Conservation (phyloP, 2,113 vertebrate genomes). For the Microcebus jonahi region DNA sequence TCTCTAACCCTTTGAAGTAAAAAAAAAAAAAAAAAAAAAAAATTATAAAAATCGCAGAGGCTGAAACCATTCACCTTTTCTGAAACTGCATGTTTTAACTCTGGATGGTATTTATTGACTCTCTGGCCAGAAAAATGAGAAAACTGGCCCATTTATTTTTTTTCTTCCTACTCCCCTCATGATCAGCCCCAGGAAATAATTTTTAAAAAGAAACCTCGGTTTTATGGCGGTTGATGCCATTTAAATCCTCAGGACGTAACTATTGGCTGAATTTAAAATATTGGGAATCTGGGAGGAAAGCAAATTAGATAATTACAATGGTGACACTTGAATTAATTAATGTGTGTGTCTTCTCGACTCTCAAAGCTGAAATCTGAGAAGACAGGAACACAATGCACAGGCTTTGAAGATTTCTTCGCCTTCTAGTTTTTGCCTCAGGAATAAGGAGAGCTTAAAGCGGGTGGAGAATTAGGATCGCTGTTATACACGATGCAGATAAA, state of each 20-base stretch:
- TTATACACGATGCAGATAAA: constrained; percentile 30
- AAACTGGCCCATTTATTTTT: background rate
- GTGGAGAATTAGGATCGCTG: constrained; percentile 75
- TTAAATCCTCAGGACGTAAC: constrained; percentile 35
- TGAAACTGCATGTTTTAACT: background rate
- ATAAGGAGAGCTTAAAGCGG: constrained; percentile 36
- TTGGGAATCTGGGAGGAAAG: constrained; percentile 48
- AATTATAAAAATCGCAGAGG: background rate
- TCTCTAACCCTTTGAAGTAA: background rate
- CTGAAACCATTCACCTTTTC: background rate
- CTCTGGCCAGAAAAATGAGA: constrained; percentile 19
- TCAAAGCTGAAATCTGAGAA: constrained; percentile 26
- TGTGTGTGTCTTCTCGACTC: constrained; percentile 43
- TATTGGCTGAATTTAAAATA: constrained; percentile 46
- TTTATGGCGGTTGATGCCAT: background rate
- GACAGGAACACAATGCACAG: background rate
- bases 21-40: background rate
- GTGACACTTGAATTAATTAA: constrained; percentile 64
- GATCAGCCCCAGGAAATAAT: constrained; percentile 32
- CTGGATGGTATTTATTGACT: background rate
- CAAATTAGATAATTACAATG: constrained; percentile 47
- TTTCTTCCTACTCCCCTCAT: background rate
- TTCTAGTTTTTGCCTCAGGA: constrained; percentile 61
- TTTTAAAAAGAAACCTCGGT: background rate
- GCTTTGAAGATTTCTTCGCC: constrained; percentile 57